Conservation (phyloP, 2,113 vertebrate species). For the Anhinga rufa region DNA sequence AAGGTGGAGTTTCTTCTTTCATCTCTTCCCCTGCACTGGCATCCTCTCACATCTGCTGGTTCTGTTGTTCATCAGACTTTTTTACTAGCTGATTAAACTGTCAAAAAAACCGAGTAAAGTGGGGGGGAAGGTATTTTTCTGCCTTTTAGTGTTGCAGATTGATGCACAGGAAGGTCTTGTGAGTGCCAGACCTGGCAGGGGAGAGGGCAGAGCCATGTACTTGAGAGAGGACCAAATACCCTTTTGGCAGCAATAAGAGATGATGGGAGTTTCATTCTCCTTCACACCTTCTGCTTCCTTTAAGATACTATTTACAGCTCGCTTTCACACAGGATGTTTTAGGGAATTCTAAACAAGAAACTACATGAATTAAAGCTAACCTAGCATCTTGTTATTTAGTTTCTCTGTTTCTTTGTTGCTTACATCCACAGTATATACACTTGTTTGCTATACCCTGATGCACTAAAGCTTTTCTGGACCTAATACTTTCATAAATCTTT, state of each 20-base stretch:
- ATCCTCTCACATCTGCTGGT: background rate
- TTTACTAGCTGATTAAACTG: background rate
- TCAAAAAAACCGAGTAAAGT: background rate
- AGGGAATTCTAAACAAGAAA: background rate
- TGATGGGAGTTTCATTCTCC: background rate
- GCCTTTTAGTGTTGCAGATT: background rate
- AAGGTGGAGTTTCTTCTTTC: background rate
- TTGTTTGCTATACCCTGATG: background rate
- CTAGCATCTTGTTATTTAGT: background rate
- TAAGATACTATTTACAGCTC: background rate
- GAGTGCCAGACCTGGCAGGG: background rate
- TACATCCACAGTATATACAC: rapidly evolving
- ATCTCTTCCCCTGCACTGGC: background rate
- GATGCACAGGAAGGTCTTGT: background rate
- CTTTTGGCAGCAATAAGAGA: background rate
- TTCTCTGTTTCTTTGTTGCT: background rate
- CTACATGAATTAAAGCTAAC: background rate
- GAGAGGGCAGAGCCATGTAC: background rate
- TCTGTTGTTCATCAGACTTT: background rate
- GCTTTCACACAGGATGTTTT: background rate
- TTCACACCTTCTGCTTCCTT: background rate
- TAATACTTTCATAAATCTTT: background rate
- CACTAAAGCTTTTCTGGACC: background rate
- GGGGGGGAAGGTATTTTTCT: rapidly evolving
- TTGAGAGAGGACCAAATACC: background rate